Evolutionary conservation across 1,140 invertebrate genomes (phyloP), one percentile per base, ranked within the genome.

Genomic region (Ceratina calcarata): DNA sequence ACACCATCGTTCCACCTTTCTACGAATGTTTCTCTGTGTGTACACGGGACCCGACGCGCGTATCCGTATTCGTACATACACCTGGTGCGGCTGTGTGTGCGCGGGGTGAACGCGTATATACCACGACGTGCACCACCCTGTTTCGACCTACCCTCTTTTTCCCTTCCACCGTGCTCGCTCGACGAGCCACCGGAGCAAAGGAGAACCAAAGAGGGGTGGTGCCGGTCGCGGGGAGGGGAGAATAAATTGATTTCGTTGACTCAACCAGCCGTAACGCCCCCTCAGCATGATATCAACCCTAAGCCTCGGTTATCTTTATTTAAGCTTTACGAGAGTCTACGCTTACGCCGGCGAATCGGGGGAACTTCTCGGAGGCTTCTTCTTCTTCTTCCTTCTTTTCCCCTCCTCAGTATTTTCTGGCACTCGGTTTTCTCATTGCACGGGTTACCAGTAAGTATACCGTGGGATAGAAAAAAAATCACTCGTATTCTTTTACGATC

Each of bases 161-260:
- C 82, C 82, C 82, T 75, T 69, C 84, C 79, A 75, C 22, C 80
- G 57, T 24, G 49, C 58, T 4, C 67, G 37, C 66, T 68, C 51
- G 62, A 67, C 75, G 57, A 82, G 70, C 75, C 55, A 80, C 62
- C n/a, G 60, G 62, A 67, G 71, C 16, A 76, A 84, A 75, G 73
- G 85, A 80, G 81, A 75, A 60, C 53, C 66, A 51, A 72, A 61
- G 74, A 78, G 84, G 80, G 80, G 77, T 83, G 79, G 82, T 81
- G 55, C 80, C 61, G 66, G 66, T 45, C 69, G 80, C 69, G 79
- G 53, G 76, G 88, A 86, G 86, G 90, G 88, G 88, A 90, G 91
- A 92, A 92, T 93, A 93, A 93, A 92, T 93, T 93, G 92, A 93
- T 93, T 93, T 90, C 91, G 91, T 92, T 90, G 91, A 93, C 83